Percentiles rank a stretch among this genome's conserved stretches.
phyloP scores from a whole-genome alignment of 2,797 vertebrate genomes.

The Hipposideros larvatus region DNA sequence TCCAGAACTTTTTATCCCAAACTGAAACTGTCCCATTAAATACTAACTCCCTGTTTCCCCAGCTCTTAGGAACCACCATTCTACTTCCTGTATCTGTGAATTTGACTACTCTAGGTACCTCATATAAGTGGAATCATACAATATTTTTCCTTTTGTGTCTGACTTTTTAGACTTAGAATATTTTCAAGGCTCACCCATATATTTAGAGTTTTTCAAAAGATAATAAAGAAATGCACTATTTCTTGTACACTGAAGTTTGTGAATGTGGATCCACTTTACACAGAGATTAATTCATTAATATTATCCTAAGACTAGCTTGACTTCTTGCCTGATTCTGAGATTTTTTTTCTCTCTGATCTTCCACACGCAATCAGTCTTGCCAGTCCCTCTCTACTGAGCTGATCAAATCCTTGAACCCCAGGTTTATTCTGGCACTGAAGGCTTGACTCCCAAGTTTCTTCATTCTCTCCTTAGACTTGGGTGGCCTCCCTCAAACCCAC shows the following conservation, averaged over 20 bases:
- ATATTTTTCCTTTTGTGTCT: neutral
- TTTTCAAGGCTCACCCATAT: neutral
- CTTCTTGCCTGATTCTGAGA: neutral
- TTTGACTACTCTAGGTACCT: neutral
- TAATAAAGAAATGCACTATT: neutral
- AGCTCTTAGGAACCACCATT: neutral
- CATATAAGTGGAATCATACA: neutral
- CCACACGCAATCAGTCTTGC: neutral
- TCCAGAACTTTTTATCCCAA: neutral
- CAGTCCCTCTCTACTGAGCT: neutral
- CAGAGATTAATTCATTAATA: neutral
- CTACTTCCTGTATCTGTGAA: neutral
- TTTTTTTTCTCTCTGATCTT: neutral
- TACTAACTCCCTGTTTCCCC: neutral
- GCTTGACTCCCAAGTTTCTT: neutral
- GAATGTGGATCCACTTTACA: neutral
- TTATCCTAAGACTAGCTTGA: neutral
- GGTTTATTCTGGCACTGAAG: neutral
- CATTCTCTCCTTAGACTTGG: neutral
- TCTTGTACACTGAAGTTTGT: neutral
- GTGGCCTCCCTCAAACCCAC: neutral
- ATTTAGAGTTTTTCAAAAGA: slow-evolving; percentile 12
- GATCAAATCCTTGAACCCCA: neutral
- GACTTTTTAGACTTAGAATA: neutral
- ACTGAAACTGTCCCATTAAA: neutral